Evolutionary conservation across 2,797 vertebrate species (phyloP).

Genomic region (Helostoma temminkii): DNA sequence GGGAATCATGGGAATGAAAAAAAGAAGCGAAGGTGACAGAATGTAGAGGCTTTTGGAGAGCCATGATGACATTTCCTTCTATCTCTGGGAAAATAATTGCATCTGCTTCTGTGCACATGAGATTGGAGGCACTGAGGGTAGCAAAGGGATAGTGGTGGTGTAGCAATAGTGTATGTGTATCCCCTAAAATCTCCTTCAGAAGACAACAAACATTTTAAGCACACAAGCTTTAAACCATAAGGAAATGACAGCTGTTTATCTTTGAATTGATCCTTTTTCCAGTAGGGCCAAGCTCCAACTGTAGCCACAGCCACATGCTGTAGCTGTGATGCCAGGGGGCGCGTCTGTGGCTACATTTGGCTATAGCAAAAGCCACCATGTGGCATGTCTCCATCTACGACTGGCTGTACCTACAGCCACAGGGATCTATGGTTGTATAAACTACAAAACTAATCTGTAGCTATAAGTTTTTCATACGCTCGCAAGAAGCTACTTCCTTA

Average conservation of each 20-base stretch:
- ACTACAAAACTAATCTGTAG: too few species aligned
- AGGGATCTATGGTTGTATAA: too few species aligned
- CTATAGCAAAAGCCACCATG: too few species aligned
- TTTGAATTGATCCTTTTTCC: slow-evolving; percentile 1
- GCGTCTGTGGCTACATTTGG: too few species aligned
- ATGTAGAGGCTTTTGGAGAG: slow-evolving; percentile 52
- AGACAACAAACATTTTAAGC: slow-evolving; percentile 15
- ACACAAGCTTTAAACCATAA: slow-evolving; percentile 9
- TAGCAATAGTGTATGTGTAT: slow-evolving; percentile 2
- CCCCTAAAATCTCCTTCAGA: slow-evolving; percentile 20
- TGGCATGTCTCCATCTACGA: too few species aligned
- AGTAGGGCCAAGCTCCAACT: too few species aligned
- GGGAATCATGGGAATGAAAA: slow-evolving; percentile 60
- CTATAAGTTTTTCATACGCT: too few species aligned
- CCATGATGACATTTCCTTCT: slow-evolving; percentile 70
- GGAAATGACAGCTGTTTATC: slow-evolving; percentile 20
- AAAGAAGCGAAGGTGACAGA: slow-evolving; percentile 56
- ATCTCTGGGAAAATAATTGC: slow-evolving; percentile 62
- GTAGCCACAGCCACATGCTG: too few species aligned
- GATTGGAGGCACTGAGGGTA: slow-evolving; percentile 27
- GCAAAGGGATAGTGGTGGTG: neutral
- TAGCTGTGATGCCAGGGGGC: too few species aligned
- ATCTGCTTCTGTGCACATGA: slow-evolving; percentile 48
- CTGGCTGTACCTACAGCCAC: too few species aligned
- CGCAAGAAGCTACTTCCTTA: too few species aligned